Evolutionary conservation across 2,797 vertebrate species (phyloP), one percentile per base, ranked within the genome.

Genomic region (Lophotriccus pileatus): DNA sequence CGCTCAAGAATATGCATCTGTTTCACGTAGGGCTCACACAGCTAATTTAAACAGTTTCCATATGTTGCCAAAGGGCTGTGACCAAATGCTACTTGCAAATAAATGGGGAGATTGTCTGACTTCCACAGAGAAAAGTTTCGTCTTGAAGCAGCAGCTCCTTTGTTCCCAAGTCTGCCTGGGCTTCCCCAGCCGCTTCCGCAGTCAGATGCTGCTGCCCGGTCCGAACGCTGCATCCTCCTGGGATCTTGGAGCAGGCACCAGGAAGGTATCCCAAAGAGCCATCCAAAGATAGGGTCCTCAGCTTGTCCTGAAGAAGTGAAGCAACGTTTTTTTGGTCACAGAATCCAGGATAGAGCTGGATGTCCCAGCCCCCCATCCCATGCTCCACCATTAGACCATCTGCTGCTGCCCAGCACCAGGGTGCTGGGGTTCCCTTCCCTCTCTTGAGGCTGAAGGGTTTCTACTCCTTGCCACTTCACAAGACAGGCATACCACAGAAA

Each of bases 31-130:
- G 67, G 89, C 60, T 94, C 83, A 50, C 44, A 50, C 2, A 0
- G 77, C 63, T 82, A 67, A 91, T 90, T 94, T 95, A 94, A 97
- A 95, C 93, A 68, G 49, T 73, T 96, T 84, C 94, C 95, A 90
- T 93, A 96, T 96, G 95, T 68, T 96, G 67, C 85, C 95, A 90
- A 84, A 94, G 92, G 95, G 69, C 93, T 96, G 94, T 93, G 95
- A 96, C 94, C n/a, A 6, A 96, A 91, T 60, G 70, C 87, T 83
- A 88, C 95, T 94, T 67, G 72, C 52, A 91, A 76, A 93, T 94
- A 96, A 96, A 96, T 64, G 70, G 56, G 30, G 69, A 96, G 87
- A 95, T 84, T 97, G 94, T 96, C 89, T 68, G 63, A n/a, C 67
- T 91, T 90, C 53, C 74, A 67, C 74, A 53, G 83, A 77, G 70